Conservation (phyloP, 2,113 vertebrate genomes). For the Muntiacus reevesi region DNA sequence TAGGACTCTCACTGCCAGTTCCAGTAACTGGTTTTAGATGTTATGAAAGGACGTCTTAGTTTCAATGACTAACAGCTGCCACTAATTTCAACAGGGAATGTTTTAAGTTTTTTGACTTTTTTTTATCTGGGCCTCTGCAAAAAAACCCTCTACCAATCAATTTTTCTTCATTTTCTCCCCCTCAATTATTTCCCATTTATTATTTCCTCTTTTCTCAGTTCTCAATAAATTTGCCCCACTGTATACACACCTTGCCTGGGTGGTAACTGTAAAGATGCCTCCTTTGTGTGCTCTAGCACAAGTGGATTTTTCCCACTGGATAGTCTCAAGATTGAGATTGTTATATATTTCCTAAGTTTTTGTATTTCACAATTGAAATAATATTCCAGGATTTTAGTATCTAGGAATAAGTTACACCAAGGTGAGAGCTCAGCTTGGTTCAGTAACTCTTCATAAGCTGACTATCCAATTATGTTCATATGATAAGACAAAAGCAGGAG, state of each 20-base stretch:
- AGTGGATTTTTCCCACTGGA: not conserved
- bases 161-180: not conserved
- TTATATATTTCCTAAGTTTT: conserved; percentile 11
- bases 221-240: not conserved
- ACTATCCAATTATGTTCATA: not conserved
- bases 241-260: not conserved
- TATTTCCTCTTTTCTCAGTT: not conserved
- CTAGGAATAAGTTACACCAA: not conserved
- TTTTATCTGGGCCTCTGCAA: not conserved
- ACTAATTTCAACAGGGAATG: not conserved
- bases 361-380: conserved; percentile 11
- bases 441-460: not conserved
- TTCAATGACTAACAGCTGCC: not conserved
- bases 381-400: not conserved
- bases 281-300: not conserved
- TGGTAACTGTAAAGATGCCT: not conserved
- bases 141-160: not conserved
- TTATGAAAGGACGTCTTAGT: not conserved
- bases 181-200: not conserved
- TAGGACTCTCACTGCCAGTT: not conserved
- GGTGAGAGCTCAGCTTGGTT: not conserved
- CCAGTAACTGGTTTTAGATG: not conserved
- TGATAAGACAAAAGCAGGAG: not conserved
- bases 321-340: not conserved
- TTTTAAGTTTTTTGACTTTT: not conserved